phyloP scores from a whole-genome alignment of 2,113 vertebrate species.

The Pseudorasbora parva region DNA sequence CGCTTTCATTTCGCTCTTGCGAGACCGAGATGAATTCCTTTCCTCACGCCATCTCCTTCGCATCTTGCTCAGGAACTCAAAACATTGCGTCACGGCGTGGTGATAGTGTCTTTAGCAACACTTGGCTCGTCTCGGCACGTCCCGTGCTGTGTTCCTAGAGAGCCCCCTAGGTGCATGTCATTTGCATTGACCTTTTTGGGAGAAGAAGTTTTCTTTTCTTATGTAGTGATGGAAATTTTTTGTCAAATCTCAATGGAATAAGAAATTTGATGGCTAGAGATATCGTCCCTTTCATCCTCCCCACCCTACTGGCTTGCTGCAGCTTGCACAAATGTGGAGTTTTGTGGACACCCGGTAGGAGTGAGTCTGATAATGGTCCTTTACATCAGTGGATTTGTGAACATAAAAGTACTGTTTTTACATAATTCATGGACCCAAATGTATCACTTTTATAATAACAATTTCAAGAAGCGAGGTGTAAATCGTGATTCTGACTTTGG shows the following conservation, averaged over 20 bases:
- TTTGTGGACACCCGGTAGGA: neutral
- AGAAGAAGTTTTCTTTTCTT: neutral
- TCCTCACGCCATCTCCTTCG: conserved; percentile 59
- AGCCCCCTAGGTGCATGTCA: conserved; percentile 6
- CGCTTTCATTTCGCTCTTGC: conserved; percentile 67
- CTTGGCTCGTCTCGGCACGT: conserved; percentile 64
- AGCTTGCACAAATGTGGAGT: neutral
- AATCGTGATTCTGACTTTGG: no score
- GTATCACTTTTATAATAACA: no score
- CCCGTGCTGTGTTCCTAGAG: conserved; percentile 35
- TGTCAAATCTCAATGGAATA: conserved; percentile 56
- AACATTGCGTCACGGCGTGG: conserved; percentile 45
- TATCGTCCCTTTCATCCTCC: conserved; percentile 3
- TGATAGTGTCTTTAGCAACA: conserved; percentile 68
- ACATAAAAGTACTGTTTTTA: neutral
- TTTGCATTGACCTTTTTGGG: neutral
- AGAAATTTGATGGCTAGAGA: conserved; percentile 42
- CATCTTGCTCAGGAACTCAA: conserved; percentile 51
- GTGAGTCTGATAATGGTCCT: neutral
- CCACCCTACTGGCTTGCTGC: conserved; percentile 29
- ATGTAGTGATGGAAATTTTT: neutral
- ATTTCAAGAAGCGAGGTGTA: no score
- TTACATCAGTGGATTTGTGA: neutral
- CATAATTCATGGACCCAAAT: no score
- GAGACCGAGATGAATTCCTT: conserved; percentile 67